Conservation (phyloP, 2,797 vertebrate species). For the Molossus alvarezi region DNA sequence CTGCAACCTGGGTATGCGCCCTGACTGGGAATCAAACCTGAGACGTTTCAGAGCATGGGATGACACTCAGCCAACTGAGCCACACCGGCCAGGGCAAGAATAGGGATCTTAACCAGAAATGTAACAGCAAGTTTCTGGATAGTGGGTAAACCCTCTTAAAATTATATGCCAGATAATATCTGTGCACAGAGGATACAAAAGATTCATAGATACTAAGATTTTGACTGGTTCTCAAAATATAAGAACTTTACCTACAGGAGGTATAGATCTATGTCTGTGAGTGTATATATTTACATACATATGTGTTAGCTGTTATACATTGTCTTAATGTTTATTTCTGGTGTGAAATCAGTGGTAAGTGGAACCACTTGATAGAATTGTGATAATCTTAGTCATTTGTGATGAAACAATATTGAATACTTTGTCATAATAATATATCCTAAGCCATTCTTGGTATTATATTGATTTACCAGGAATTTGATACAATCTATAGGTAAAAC, state of each 20-base stretch:
- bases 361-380: neutral
- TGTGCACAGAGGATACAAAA: conserved; percentile 3
- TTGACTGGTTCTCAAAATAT: conserved; percentile 24
- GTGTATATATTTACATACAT: neutral
- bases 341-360: conserved; percentile 2
- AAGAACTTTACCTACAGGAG: conserved; percentile 19
- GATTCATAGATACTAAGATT: neutral
- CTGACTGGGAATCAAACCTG: neutral
- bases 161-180: neutral
- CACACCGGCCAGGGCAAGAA: neutral
- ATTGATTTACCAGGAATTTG: conserved; percentile 57
- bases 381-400: neutral
- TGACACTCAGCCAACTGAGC: neutral
- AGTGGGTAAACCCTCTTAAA: conserved; percentile 41
- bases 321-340: conserved; percentile 36
- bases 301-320: neutral
- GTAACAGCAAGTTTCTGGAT: neutral
- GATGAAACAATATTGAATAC: neutral
- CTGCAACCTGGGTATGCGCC: neutral
- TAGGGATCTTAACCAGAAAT: neutral
- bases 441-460: conserved; percentile 27
- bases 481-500: neutral
- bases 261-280: neutral
- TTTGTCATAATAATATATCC: conserved; percentile 51
- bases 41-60: neutral